Conservation (phyloP, 1,140 invertebrate species). For the Cryptotermes secundus region DNA sequence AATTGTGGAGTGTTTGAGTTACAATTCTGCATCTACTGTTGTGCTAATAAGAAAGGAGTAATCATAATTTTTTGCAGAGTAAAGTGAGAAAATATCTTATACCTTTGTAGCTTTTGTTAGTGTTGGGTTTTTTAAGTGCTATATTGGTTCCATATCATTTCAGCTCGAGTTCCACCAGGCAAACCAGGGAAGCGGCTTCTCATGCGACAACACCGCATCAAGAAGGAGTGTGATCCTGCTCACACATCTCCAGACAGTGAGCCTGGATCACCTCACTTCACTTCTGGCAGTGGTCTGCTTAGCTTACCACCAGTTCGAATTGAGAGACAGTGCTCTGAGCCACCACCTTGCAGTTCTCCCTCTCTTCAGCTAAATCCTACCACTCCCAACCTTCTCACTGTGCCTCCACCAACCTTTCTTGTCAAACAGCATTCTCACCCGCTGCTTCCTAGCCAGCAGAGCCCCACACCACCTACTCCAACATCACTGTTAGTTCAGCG, state of each 20-base stretch:
- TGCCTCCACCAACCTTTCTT: conserved; percentile 57
- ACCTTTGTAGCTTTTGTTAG: too few species aligned
- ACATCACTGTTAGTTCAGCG: conserved; percentile 47
- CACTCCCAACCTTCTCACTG: conserved; percentile 53
- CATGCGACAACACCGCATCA: conserved; percentile 65
- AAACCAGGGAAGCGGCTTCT: conserved; percentile 53
- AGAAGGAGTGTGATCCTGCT: conserved; percentile 58
- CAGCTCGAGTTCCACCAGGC: conserved; percentile 24
- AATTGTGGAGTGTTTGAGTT: too few species aligned
- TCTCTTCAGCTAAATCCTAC: conserved; percentile 40
- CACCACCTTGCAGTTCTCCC: conserved; percentile 48
- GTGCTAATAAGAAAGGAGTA: too few species aligned
- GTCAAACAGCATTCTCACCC: conserved; percentile 68
- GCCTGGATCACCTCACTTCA: conserved; percentile 49
- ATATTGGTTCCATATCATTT: not conserved
- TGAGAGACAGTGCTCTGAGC: conserved; percentile 60
- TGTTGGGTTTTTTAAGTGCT: too few species aligned
- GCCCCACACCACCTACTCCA: conserved; percentile 40
- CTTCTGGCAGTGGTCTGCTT: conserved; percentile 45
- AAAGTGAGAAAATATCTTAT: too few species aligned
- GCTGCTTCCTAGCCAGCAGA: conserved; percentile 55
- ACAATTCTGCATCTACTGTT: too few species aligned
- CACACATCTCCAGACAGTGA: conserved; percentile 55
- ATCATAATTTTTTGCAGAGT: too few species aligned
- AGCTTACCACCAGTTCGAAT: conserved; percentile 51